phyloP scores from a whole-genome alignment of 2,797 vertebrate genomes.

The Acipenser oxyrinchus region DNA sequence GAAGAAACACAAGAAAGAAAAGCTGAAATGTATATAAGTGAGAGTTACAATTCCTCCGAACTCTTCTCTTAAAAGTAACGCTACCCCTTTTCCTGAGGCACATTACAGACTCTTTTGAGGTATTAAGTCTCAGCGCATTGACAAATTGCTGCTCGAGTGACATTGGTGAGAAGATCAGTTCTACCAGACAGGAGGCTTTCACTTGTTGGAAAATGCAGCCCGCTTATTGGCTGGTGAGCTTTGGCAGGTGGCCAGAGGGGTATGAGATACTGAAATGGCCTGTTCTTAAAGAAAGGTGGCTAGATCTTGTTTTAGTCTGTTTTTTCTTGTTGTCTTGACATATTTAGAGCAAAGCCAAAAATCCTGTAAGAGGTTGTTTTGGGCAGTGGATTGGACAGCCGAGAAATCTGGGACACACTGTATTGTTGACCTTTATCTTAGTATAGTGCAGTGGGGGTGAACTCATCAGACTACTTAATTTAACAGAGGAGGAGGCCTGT shows the following conservation, averaged over 20 bases:
- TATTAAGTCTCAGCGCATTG: constrained; percentile 36
- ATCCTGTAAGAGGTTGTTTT: constrained; percentile 20
- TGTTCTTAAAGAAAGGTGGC: constrained; percentile 32
- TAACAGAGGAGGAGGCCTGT: no score
- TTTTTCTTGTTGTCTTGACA: constrained; percentile 19
- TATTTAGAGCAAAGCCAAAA: constrained; percentile 13
- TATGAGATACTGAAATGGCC: constrained; percentile 31
- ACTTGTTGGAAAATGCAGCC: constrained; percentile 32
- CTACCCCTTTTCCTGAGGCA: constrained; percentile 33
- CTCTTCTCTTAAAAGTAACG: constrained; percentile 15
- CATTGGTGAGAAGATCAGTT: constrained; percentile 18
- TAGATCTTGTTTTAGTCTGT: constrained; percentile 27
- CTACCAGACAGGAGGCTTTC: background rate
- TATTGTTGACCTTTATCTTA: constrained; percentile 9
- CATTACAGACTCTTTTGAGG: constrained; percentile 28
- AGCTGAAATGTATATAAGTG: constrained; percentile 30
- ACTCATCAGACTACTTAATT: constrained; percentile 15
- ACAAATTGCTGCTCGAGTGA: constrained; percentile 30
- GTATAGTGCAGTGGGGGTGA: constrained; percentile 34
- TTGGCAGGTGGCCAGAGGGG: constrained; percentile 44
- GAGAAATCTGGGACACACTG: constrained; percentile 24
- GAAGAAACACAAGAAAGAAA: constrained; percentile 17
- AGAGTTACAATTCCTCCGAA: constrained; percentile 21
- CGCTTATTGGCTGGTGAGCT: constrained; percentile 30
- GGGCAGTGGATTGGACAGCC: constrained; percentile 22